Evolutionary conservation across 2,888 invertebrate genomes (phyloP).

Genomic region (Monoplex corrugatus): DNA sequence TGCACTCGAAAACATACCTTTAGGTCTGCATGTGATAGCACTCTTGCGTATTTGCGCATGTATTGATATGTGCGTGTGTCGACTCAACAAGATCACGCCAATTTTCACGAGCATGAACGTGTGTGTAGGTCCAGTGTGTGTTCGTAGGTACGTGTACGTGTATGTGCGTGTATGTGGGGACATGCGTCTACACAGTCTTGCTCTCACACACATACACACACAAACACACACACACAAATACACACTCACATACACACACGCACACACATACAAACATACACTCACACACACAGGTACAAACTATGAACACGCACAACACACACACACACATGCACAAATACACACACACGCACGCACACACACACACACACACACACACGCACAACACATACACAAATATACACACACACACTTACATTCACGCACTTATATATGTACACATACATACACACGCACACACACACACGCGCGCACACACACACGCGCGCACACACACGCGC

Average conservation of each 20-base stretch:
- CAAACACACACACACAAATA: too few species aligned
- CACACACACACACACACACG: conserved; percentile 11
- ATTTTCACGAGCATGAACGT: neutral
- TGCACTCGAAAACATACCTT: too few species aligned
- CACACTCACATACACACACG: too few species aligned
- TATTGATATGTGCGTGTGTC: neutral
- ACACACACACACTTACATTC: neutral
- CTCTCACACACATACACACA: too few species aligned
- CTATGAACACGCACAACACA: neutral
- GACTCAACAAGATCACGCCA: too few species aligned
- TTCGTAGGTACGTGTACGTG: neutral
- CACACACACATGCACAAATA: neutral
- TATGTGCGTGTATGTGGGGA: neutral
- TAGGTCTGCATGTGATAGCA: too few species aligned
- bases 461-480: neutral
- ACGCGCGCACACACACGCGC: neutral
- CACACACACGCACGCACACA: conserved; percentile 4
- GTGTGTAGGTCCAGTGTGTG: neutral
- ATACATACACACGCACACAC: neutral
- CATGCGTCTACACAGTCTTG: neutral
- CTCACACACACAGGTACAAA: neutral
- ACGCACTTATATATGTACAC: neutral
- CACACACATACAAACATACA: too few species aligned
- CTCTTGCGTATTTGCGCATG: too few species aligned
- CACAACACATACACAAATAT: neutral